Percentiles rank a stretch among this genome's conserved stretches.
These are phyloP conservation scores for Sebastes minor DNA, from an alignment of 2,797 vertebrate genomes.

Conservation along the genomic window DNA sequence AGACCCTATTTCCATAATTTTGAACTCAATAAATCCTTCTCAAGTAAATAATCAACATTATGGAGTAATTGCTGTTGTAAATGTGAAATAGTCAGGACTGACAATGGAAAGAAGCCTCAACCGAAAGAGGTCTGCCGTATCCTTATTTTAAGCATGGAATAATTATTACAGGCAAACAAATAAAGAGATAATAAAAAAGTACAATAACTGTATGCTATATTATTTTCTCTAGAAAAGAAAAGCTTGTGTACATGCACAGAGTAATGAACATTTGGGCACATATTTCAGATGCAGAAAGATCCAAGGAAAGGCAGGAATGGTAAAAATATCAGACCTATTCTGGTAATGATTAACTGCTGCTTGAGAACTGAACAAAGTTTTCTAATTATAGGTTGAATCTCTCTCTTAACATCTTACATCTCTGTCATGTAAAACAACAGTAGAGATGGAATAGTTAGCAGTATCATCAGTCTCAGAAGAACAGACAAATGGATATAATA, in stretches of 20 bases:
- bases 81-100: background rate
- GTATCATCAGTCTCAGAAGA: background rate
- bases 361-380: background rate
- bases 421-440: background rate
- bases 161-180: background rate
- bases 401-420: background rate
- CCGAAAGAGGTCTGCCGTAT: background rate
- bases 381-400: background rate
- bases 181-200: background rate
- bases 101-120: background rate
- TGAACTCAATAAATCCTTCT: constrained; percentile 16
- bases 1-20: background rate
- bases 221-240: background rate
- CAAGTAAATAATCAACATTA: background rate
- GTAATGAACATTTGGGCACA: background rate
- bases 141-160: background rate
- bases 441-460: background rate
- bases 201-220: background rate
- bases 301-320: background rate
- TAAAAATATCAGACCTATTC: background rate
- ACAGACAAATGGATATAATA: background rate
- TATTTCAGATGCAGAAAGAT: background rate
- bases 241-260: background rate
- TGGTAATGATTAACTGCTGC: background rate
- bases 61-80: background rate